These are phyloP conservation scores for Zygogramma bicolorata DNA, from an alignment of 2,888 invertebrate genomes.

Conservation along the genomic window DNA sequence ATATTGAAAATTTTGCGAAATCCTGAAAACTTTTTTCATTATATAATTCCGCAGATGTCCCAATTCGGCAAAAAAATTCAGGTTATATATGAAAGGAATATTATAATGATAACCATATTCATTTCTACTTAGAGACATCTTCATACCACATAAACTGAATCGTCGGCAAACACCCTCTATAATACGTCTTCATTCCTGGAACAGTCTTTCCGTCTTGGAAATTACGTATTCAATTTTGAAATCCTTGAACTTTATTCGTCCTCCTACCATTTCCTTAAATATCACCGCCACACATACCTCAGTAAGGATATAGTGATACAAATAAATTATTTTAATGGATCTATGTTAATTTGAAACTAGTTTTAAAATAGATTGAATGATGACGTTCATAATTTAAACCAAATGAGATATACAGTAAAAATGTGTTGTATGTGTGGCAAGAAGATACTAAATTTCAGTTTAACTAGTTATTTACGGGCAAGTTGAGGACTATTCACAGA, in stretches of 20 bases:
- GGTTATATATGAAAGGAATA: too few species aligned
- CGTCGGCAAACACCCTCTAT: not conserved
- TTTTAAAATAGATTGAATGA: conserved; percentile 31
- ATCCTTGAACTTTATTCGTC: conserved; percentile 36
- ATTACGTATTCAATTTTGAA: conserved; percentile 20
- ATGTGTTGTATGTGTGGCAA: conserved; percentile 6
- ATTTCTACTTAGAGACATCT: too few species aligned
- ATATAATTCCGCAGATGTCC: too few species aligned
- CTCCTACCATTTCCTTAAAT: conserved; percentile 31
- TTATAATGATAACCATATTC: too few species aligned
- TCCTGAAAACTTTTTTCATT: too few species aligned
- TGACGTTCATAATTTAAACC: conserved; percentile 21
- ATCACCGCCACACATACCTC: conserved; percentile 13
- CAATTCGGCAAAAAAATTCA: too few species aligned
- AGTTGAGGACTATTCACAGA: not conserved
- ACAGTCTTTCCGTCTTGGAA: not conserved
- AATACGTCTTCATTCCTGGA: not conserved
- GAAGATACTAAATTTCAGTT: conserved; percentile 6
- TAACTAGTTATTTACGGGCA: not conserved
- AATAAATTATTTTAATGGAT: conserved; percentile 32
- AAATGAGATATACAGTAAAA: conserved; percentile 4
- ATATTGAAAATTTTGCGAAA: too few species aligned
- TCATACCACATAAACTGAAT: too few species aligned
- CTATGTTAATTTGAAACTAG: conserved; percentile 32
- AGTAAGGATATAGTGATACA: conserved; percentile 23